Evolutionary conservation across 2,888 invertebrate genomes (phyloP).

Genomic region (Nebria salina): DNA sequence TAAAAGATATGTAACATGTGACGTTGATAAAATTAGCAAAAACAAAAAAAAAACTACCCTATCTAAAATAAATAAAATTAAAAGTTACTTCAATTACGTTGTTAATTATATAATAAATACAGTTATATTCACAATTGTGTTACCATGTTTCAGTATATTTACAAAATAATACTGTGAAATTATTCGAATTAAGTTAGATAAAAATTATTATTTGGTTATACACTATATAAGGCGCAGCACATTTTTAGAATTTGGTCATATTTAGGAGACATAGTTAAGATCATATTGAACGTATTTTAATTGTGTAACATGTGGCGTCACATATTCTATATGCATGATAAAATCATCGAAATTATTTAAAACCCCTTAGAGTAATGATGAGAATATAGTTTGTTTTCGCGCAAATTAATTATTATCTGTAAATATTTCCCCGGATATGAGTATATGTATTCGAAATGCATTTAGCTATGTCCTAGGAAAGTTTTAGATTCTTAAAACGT

Average conservation of each 20-base stretch:
- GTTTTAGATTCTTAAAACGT: not conserved
- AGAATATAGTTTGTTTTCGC: no score
- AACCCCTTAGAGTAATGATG: no score
- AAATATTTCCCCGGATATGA: no score
- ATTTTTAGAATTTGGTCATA: not conserved
- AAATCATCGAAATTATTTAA: no score
- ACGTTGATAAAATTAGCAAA: not conserved
- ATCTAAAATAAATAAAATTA: not conserved
- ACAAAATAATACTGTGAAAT: not conserved
- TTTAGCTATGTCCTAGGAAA: not conserved
- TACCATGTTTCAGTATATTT: not conserved
- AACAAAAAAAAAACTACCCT: not conserved
- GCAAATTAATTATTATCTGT: no score
- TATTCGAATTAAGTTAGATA: not conserved
- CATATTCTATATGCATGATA: no score
- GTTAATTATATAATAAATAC: not conserved
- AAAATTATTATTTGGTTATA: not conserved
- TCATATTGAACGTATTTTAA: no score
- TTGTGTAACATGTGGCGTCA: no score
- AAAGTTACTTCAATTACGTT: not conserved
- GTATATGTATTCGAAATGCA: no score
- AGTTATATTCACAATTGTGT: not conserved
- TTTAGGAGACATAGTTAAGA: not conserved
- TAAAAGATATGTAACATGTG: constrained; percentile 39
- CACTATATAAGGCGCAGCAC: not conserved